These are phyloP conservation scores for Drosophila lini DNA, from an alignment of 1,140 invertebrate species.

Conservation along the genomic window DNA sequence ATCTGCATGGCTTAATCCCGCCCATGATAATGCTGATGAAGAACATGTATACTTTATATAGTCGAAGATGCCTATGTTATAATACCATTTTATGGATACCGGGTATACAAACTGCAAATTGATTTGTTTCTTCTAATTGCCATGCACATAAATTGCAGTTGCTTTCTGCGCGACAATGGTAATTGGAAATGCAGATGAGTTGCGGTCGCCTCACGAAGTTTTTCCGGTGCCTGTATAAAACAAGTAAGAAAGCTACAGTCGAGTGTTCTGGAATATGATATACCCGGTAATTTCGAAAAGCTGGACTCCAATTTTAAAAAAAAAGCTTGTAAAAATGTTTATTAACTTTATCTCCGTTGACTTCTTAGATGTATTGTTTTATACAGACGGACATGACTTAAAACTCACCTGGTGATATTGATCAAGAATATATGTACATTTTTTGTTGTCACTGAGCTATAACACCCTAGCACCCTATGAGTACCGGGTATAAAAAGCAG, in stretches of 20 bases:
- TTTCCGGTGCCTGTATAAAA: constrained; percentile 45
- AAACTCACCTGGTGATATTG: neutral
- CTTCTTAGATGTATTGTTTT: neutral
- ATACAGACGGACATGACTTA: neutral
- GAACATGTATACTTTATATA: neutral
- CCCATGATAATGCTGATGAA: neutral
- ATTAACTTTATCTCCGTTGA: neutral
- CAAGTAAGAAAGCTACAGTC: neutral
- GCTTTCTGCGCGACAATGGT: constrained; percentile 43
- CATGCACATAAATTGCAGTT: constrained; percentile 76
- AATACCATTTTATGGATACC: neutral
- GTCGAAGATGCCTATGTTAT: neutral
- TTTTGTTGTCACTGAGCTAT: neutral
- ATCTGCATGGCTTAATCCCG: too few species aligned
- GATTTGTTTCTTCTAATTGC: constrained; percentile 65
- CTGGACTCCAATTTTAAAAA: neutral
- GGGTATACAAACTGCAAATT: constrained; percentile 27
- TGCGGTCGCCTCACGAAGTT: constrained; percentile 51
- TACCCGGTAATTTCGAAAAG: neutral
- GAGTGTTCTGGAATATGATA: neutral
- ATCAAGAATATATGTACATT: neutral
- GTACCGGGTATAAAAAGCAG: constrained; percentile 20
- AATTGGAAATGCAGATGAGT: constrained; percentile 80
- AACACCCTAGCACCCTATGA: neutral
- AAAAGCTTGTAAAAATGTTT: neutral